A percentile compares a stretch with the other conserved stretches of the same genome.
phyloP scores from a whole-genome alignment of 2,797 vertebrate species.

The Peromyscus eremicus region DNA sequence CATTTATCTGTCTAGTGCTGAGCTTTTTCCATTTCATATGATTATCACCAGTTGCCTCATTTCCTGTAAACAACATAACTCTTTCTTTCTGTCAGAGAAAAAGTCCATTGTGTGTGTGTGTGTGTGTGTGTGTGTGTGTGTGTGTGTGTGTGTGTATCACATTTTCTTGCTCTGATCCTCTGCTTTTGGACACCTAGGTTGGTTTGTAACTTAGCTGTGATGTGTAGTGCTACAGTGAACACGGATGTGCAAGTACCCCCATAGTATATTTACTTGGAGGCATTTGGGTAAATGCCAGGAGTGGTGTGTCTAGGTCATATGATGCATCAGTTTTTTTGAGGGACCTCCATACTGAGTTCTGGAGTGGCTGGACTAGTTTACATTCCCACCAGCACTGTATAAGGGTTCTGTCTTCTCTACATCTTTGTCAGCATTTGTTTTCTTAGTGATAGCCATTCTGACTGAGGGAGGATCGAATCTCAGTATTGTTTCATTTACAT shows the following conservation, averaged over 20 bases:
- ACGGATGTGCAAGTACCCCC: background rate
- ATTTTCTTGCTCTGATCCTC: background rate
- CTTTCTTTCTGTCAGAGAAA: background rate
- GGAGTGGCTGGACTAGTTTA: background rate
- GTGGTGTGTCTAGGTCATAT: background rate
- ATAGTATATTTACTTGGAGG: background rate
- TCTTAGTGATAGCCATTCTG: background rate
- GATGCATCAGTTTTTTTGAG: background rate
- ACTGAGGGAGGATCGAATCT: background rate
- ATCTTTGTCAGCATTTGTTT: background rate
- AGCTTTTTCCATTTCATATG: background rate
- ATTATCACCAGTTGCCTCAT: background rate
- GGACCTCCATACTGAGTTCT: too few species aligned
- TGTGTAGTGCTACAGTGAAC: background rate
- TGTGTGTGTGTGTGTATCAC: too few species aligned
- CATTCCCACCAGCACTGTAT: background rate
- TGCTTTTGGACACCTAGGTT: background rate
- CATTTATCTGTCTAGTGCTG: background rate
- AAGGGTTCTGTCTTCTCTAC: background rate
- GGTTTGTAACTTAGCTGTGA: background rate
- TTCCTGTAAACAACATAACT: background rate
- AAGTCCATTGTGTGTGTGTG: too few species aligned
- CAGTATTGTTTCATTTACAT: background rate
- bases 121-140: background rate
- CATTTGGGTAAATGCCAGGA: background rate